Base-by-base conservation (phyloP, 1,140 invertebrate genomes). In the Anagrus nilaparvatae region DNA sequence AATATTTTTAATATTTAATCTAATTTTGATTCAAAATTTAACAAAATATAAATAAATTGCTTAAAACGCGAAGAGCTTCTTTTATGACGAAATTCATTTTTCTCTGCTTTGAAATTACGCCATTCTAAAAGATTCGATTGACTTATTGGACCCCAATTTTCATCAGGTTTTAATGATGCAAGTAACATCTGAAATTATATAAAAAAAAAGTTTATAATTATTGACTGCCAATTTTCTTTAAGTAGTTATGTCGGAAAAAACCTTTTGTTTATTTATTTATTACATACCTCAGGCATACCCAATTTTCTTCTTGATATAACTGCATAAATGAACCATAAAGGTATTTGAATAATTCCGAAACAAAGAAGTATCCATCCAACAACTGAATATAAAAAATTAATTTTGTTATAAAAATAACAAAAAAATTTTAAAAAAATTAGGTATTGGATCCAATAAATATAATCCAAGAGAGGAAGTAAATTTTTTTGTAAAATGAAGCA, bases 111-210 rank as follows among this genome's bases (percentile, higher is more conserved):
- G 23, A 63, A 69, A 43, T 60, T 51, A 24, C 54, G 48, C 69
- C 70, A 73, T 21, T 59, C 59, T 10, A 55, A 45, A 25, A 59
- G 53, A 21, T 58, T 44, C 12, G 52, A 44, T 20, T 60, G 46
- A 49, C 58, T 56, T 23, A 51, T 58, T 5, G 75, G 76, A n/a
- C 76, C 75, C 76, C 76, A 78, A n/a, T 71, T 53, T 10, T 59
- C 48, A 0, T 66, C 68, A 5, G 67, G 70, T 18, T 33, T 58
- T 25, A 69, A 76, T 0, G 64, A 62, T 4, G 56, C 60, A 4
- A 47, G 25, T 1, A 78, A 47, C 60, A 72, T 75, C 59, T 73
- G 44, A 34, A 48, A 46, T 30, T 37, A 48, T 41, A 18, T 32
- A 45, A 29, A 48, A 31, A 16, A 8, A 38, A 48, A 17, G 7